Base-by-base conservation (phyloP, 2,797 vertebrate genomes). In the Cyclura pinguis region DNA sequence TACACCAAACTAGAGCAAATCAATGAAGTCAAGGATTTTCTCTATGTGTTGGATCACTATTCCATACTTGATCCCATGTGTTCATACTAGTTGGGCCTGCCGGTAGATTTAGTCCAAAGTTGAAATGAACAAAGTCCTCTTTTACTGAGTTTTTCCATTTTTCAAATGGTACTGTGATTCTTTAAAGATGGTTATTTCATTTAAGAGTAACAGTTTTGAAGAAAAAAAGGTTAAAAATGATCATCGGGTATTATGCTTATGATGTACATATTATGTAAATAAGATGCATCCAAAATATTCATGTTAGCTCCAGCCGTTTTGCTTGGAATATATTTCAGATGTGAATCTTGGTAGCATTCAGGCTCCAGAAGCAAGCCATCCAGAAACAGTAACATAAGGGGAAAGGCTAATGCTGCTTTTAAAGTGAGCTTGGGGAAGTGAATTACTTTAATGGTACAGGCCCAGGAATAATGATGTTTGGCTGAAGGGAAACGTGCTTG, bases 321-420 rank as follows among this genome's bases (percentile, higher is more conserved):
- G 85, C 50, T 90, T 92, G 38, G 29, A 84, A 89, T 76, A 32
- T 84, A 57, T 24, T 69, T 80, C 83, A 57, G 64, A 89, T 42
- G 29, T 38, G 73, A 64, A 3, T 35, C 22, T 84, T 50, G 8
- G 55, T 77, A 14, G 18, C 52, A 35, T 57, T 69, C 62, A 72
- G 52, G 32, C 6, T 47, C 88, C 87, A 80, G 42, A 84, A 87
- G 85, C 72, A 85, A 82, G 77, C 57, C 90, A 67, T 35, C 83
- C 85, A 59, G 64, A 92, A 95, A 95, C 90, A 67, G 27, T 85
- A 42, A 64, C 80, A 85, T 52, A 69, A 76, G 72, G 16, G 42
- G 86, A 47, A 64, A 94, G 84, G 77, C 72, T 81, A 14, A 22
- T 55, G 12, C 86, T 92, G 62, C n/a, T 80, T 93, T 91, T 93